A percentile compares a stretch with the other conserved stretches of the same genome.
phyloP scores from a whole-genome alignment of 2,113 vertebrate species.

The Scopus umbretta region DNA sequence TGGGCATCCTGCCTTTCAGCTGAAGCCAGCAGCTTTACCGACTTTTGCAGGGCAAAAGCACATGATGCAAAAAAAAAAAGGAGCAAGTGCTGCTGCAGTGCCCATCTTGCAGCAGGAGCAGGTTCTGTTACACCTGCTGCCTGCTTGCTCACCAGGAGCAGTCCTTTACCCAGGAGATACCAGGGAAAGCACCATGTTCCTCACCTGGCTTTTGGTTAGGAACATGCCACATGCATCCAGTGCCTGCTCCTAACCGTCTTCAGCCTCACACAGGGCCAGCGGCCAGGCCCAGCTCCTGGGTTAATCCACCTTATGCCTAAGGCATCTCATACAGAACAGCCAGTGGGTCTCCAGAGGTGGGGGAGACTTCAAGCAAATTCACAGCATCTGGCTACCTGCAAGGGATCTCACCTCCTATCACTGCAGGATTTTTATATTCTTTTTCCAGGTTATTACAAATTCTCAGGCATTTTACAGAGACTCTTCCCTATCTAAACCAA shows the following conservation, averaged over 20 bases:
- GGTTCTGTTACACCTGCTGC: neutral
- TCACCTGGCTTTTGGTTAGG: neutral
- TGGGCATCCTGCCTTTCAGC: neutral
- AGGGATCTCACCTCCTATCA: neutral
- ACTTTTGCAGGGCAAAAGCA: neutral
- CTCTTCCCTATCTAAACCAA: neutral
- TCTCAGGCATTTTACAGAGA: neutral
- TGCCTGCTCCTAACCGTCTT: neutral
- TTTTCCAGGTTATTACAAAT: neutral
- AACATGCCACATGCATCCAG: neutral
- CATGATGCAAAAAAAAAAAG: neutral
- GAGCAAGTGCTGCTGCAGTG: neutral
- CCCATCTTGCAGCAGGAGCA: neutral
- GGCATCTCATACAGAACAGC: neutral
- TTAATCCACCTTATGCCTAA: neutral
- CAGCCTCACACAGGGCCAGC: neutral
- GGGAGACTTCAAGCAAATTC: too few relatives aligned
- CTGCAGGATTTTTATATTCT: neutral
- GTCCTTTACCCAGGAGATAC: neutral
- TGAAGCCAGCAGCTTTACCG: neutral
- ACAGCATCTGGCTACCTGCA: neutral
- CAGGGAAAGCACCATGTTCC: neutral
- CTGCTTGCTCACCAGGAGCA: neutral
- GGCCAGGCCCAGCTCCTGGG: neutral
- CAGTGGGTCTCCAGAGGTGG: neutral